phyloP scores from a whole-genome alignment of 1,140 invertebrate genomes.

The Diuraphis noxia region DNA sequence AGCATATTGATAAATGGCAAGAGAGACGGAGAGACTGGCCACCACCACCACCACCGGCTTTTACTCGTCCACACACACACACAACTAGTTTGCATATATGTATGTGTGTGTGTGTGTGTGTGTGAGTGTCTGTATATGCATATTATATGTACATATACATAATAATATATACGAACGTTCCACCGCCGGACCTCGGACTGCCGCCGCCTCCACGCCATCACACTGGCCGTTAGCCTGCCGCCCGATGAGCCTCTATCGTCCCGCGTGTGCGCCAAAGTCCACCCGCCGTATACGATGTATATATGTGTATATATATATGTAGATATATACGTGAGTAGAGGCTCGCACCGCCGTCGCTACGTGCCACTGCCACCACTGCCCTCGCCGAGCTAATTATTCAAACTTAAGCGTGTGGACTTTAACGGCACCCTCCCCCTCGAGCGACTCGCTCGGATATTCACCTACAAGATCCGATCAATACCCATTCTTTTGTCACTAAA shows the following conservation, averaged over 20 bases:
- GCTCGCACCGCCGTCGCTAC: not conserved
- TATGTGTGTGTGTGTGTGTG: not conserved
- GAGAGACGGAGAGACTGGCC: conserved; percentile 48
- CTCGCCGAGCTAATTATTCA: conserved; percentile 51
- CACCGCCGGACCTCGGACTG: conserved; percentile 45
- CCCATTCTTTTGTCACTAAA: conserved; percentile 50
- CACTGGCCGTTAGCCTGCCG: not conserved
- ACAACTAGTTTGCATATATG: not conserved
- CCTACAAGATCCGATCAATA: conserved; percentile 53
- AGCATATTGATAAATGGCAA: conserved; percentile 53
- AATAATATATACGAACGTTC: conserved; percentile 24
- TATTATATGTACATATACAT: conserved; percentile 37
- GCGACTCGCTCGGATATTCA: conserved; percentile 43
- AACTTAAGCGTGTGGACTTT: conserved; percentile 54
- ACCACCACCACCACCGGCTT: conserved; percentile 43
- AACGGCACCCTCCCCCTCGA: conserved; percentile 41
- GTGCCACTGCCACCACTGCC: not conserved
- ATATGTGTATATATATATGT: not conserved
- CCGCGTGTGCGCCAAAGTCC: not conserved
- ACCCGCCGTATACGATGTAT: not conserved
- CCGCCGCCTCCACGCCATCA: not conserved
- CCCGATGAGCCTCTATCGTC: not conserved
- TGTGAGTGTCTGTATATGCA: not conserved
- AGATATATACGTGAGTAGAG: not conserved
- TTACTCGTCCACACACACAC: conserved; percentile 21